Base-by-base conservation (phyloP, 2,888 invertebrate genomes). In the Hyalella azteca region DNA sequence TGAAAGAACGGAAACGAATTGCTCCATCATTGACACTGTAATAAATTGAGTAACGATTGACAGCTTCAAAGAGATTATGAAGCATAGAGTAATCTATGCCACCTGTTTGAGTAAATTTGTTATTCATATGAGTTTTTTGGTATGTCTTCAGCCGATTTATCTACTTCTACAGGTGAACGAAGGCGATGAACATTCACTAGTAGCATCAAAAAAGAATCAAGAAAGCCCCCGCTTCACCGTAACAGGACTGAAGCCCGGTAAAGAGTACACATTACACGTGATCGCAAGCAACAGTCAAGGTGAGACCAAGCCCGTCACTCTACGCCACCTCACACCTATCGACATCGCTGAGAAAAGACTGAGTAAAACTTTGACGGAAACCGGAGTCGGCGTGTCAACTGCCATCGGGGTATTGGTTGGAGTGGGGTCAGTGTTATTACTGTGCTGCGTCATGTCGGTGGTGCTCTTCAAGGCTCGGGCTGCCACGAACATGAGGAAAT, bases 321-420 rank as follows among this genome's bases (percentile, higher is more conserved):
- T 83, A 40, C 36, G 49, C 36, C 83, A 83, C 77, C 80, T 79
- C 45, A 83, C 81, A 26, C 83, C 83, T 36, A 83, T 83, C 29
- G 83, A 83, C 73, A 81, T 83, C 41, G 83, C 83, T 3, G 83
- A 83, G 80, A 83, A 78, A n/a, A 77, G 83, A 26, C 77, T 81
- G 54, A 83, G 83, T 40, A 78, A 81, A 7, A 78, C 83, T 26
- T 77, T 79, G 9, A 79, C 80, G 0, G 79, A 79, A 22, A 40
- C 73, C 19, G 78, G 79, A 5, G 60, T 60, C 1, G 75, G 48
- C 32, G 75, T 80, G 4, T 26, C 76, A 40, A 49, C 80, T 9
- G 45, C 79, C 3, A 54, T 83, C 3, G 83, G 79, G n/a, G 79
- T 83, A 39, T 59, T 81, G 22, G 77, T 54, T 29, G 83, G 80